A percentile compares a stretch with the other conserved stretches of the same genome.
phyloP scores from a whole-genome alignment of 2,888 invertebrate species.

The Pycnomerus fuliginosus region DNA sequence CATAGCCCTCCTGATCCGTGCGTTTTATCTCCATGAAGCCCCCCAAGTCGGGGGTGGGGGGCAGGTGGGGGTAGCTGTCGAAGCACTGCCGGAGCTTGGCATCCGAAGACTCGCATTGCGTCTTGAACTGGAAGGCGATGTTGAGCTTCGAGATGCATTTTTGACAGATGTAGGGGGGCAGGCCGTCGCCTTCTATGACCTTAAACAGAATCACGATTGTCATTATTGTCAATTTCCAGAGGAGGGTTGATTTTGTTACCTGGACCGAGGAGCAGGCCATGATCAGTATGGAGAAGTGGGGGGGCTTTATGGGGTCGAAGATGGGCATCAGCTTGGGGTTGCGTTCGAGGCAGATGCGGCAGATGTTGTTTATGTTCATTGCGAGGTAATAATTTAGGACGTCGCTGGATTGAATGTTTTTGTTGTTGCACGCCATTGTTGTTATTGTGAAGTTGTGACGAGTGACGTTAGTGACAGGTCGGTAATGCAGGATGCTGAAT shows the following conservation, averaged over 20 bases:
- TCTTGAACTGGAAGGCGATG: constrained; percentile 52
- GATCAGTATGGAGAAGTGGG: constrained; percentile 51
- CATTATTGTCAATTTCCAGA: neutral
- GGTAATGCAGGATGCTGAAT: neutral
- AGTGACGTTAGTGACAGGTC: too few relatives aligned
- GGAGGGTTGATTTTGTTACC: constrained; percentile 33
- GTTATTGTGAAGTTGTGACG: too few relatives aligned
- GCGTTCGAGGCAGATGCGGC: constrained; percentile 51
- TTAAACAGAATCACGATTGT: too few relatives aligned
- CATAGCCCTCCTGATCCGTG: constrained; percentile 3
- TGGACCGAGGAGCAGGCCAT: constrained; percentile 53
- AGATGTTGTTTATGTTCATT: constrained; percentile 51
- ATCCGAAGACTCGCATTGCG: constrained; percentile 51
- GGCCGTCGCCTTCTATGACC: constrained; percentile 50
- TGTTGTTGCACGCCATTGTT: constrained; percentile 28
- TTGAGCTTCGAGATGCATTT: constrained; percentile 51
- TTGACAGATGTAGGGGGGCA: constrained; percentile 51
- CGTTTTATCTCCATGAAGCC: constrained; percentile 44
- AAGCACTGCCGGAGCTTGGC: constrained; percentile 49
- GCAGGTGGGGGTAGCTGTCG: constrained; percentile 40
- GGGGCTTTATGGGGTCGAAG: constrained; percentile 52
- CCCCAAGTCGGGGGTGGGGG: constrained; percentile 41
- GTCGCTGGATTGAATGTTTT: constrained; percentile 44
- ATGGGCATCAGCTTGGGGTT: constrained; percentile 51
- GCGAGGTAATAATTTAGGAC: constrained; percentile 50